Percentiles rank a stretch among this genome's conserved stretches.
These are phyloP conservation scores for Anthrax anthrax DNA, from an alignment of 2,888 invertebrate species.

Conservation along the genomic window DNA sequence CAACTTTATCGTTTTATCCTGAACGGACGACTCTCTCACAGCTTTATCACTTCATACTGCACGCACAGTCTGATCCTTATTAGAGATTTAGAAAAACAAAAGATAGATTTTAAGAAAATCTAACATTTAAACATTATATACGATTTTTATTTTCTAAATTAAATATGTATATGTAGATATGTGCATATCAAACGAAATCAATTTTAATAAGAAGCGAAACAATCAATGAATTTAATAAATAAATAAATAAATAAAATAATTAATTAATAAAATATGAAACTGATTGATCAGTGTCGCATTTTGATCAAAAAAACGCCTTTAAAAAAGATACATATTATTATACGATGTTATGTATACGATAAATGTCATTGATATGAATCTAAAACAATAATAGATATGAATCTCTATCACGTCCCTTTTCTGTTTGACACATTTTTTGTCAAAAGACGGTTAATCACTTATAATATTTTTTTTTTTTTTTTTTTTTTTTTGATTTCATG, in stretches of 20 bases:
- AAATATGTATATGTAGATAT: too few relatives aligned
- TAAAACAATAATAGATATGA: conserved; percentile 8
- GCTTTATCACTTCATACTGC: too few relatives aligned
- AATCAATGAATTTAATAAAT: not conserved
- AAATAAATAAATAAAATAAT: too few relatives aligned
- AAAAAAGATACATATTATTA: not conserved
- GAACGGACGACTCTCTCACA: too few relatives aligned
- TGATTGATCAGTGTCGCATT: conserved; percentile 6
- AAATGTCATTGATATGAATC: conserved; percentile 4
- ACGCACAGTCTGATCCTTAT: too few relatives aligned
- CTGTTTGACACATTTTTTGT: conserved; percentile 12
- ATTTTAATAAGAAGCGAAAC: not conserved
- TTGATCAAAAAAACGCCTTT: not conserved
- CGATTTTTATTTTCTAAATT: too few relatives aligned
- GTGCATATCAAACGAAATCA: not conserved
- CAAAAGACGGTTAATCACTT: conserved; percentile 7
- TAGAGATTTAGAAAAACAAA: too few relatives aligned
- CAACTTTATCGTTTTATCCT: too few relatives aligned
- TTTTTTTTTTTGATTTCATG: not conserved
- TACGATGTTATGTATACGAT: too few relatives aligned
- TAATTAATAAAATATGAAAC: not conserved
- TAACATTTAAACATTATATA: too few relatives aligned
- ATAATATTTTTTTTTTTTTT: not conserved
- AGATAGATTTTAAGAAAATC: too few relatives aligned
- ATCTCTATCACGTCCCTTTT: conserved; percentile 13